Percentiles rank a stretch among this genome's conserved stretches.
Evolutionary conservation across 2,888 invertebrate species (phyloP).

Genomic region (Nysson spinosus): DNA sequence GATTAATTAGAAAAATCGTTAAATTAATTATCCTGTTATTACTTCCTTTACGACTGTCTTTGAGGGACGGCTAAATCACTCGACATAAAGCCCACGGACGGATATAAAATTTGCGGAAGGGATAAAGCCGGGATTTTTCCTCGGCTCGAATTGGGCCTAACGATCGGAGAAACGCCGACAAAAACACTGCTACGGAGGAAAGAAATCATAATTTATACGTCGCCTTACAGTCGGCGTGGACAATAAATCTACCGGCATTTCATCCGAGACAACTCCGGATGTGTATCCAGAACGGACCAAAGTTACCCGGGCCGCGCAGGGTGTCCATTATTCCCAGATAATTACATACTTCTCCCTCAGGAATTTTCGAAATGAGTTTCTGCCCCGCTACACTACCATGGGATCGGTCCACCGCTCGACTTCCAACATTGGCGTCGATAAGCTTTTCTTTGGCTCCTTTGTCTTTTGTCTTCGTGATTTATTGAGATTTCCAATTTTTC

Average conservation of each 20-base stretch:
- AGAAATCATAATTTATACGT: conserved; percentile 49
- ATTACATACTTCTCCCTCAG: conserved; percentile 63
- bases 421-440: background rate
- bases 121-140: background rate
- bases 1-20: no score
- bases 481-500: no score
- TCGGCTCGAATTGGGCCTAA: background rate
- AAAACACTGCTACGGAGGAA: conserved; percentile 6
- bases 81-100: background rate
- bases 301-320: conserved; percentile 55
- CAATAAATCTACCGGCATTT: conserved; percentile 47
- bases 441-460: background rate
- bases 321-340: conserved; percentile 65
- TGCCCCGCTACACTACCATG: conserved; percentile 25
- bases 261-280: conserved; percentile 1
- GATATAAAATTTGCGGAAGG: background rate
- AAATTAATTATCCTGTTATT: no score
- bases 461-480: no score
- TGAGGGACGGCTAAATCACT: no score
- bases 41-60: no score
- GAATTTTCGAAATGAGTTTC: conserved; percentile 67
- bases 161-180: conserved; percentile 10
- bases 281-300: conserved; percentile 28
- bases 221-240: conserved; percentile 29
- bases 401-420: background rate